These are phyloP conservation scores for Kobus ellipsiprymnus DNA, from an alignment of 2,113 vertebrate genomes.

Conservation along the genomic window DNA sequence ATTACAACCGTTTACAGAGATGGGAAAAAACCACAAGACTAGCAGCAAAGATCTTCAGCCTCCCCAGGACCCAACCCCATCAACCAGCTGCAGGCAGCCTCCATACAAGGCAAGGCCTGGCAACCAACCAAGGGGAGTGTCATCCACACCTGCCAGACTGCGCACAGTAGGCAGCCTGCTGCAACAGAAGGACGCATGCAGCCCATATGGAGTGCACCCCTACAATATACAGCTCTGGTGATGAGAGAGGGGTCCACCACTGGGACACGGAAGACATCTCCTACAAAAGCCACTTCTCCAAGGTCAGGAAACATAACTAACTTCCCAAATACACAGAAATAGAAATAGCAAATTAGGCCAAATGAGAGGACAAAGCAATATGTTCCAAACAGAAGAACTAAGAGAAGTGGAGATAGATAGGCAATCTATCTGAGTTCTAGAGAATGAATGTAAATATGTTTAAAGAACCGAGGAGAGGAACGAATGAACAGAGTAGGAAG, in stretches of 20 bases:
- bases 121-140: neutral
- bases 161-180: neutral
- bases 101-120: neutral
- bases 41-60: neutral
- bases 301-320: neutral
- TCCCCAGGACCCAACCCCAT: neutral
- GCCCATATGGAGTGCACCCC: neutral
- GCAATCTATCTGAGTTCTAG: neutral
- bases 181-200: neutral
- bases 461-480: neutral
- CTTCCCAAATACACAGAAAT: neutral
- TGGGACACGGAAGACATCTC: neutral
- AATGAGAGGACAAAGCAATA: neutral
- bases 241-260: neutral
- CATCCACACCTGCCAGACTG: neutral
- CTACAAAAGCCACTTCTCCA: neutral
- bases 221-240: neutral
- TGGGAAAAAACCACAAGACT: neutral
- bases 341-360: neutral
- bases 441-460: neutral
- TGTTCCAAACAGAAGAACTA: neutral
- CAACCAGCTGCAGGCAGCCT: neutral
- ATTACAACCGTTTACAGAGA: neutral
- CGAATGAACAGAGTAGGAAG: neutral
- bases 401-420: neutral